Evolutionary conservation across 1,140 invertebrate genomes (phyloP).

Genomic region (Bombus sibiricus): DNA sequence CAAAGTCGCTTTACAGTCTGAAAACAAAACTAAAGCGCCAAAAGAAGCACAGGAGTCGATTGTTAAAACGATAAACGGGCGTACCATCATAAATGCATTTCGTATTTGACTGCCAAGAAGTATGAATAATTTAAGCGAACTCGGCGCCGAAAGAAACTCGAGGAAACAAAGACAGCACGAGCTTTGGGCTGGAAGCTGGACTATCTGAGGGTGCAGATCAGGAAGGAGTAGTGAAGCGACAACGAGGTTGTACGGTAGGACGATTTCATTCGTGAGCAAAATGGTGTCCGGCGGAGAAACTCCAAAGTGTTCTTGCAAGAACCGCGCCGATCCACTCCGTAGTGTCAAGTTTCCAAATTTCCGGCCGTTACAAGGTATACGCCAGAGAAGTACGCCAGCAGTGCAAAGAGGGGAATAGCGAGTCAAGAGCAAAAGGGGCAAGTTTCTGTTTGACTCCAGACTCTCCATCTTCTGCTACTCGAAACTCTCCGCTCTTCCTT

Average conservation of each 20-base stretch:
- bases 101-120: neutral
- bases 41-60: neutral
- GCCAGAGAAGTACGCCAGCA: neutral
- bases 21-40: too few relatives aligned
- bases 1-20: too few relatives aligned
- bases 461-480: neutral
- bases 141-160: slow-evolving; percentile 12
- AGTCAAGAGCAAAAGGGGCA: slow-evolving; percentile 60
- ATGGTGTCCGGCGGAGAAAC: slow-evolving; percentile 58
- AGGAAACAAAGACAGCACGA: neutral
- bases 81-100: neutral
- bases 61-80: neutral
- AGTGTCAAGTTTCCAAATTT: slow-evolving; percentile 71
- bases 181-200: neutral
- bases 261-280: slow-evolving; percentile 55
- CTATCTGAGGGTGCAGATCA: neutral
- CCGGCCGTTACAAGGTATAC: slow-evolving; percentile 62
- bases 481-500: neutral
- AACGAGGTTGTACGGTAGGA: slow-evolving; percentile 48
- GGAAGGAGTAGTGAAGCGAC: slow-evolving; percentile 30
- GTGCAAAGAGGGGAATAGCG: slow-evolving; percentile 32
- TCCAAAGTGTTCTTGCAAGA: slow-evolving; percentile 60
- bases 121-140: slow-evolving; percentile 17
- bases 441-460: slow-evolving; percentile 66
- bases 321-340: slow-evolving; percentile 47